Evolutionary conservation across 2,797 vertebrate genomes (phyloP), one percentile per base, ranked within the genome.

Genomic region (Pteropus rufus): DNA sequence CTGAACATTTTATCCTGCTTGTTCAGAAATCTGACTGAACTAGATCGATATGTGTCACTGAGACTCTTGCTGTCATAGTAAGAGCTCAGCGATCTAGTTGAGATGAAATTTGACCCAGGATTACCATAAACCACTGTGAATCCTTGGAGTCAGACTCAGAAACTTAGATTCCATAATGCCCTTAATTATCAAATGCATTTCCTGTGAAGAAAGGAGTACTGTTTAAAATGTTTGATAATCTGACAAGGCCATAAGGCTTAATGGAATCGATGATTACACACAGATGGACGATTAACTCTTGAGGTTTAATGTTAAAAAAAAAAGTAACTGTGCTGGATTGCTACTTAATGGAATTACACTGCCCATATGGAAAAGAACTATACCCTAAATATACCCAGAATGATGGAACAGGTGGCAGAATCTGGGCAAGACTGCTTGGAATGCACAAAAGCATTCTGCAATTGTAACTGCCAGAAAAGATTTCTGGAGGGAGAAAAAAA

Each of bases 181-280:
- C 97, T 98, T 97, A 98, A 98, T 97, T 98, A 97, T 97, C 97
- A 98, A 98, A 98, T 97, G 98, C 97, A 97, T 98, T 98, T 98
- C 97, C 98, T 98, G 97, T 98, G 97, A 98, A 98, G 98, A 98
- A 98, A 98, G 97, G 97, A 98, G 97, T 94, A 96, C 98, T 98
- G 98, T 98, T 98, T 98, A 98, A 98, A 98, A 99, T 98, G 98
- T 98, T 98, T 98, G 98, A 98, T 98, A 98, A 99, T 98, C 98
- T 99, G 98, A 98, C 98, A 98, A 98, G 98, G 98, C 98, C 98
- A 99, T 99, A 99, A 98, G 98, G 98, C 98, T 99, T 98, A 98
- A 99, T 99, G 98, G 98, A 99, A 99, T 98, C 97, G 98, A 98
- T 99, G 98, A 99, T 99, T 98, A 98, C 98, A 98, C 98, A 98